Evolutionary conservation across 2,113 vertebrate species (phyloP).

Genomic region (Cnemophilus loriae): DNA sequence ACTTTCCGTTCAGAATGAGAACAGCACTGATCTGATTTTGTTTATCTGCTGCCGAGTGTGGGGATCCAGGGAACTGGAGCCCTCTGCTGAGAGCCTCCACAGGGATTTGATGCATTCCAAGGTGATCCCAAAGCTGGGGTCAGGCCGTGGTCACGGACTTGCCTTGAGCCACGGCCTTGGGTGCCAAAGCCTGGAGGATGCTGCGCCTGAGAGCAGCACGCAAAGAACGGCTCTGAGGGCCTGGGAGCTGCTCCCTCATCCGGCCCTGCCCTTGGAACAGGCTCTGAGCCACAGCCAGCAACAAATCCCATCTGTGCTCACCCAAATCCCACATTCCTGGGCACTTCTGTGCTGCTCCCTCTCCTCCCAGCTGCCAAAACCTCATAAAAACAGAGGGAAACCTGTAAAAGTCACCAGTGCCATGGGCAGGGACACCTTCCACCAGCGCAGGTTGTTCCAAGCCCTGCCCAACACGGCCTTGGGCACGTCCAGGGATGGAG

Average conservation of each 20-base stretch:
- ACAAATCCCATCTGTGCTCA: accelerated
- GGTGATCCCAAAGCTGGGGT: neutral
- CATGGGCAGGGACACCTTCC: neutral
- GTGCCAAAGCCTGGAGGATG: neutral
- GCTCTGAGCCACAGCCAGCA: neutral
- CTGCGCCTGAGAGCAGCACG: neutral
- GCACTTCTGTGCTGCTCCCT: neutral
- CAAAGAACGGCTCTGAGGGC: neutral
- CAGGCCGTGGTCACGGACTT: neutral
- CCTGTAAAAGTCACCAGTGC: neutral
- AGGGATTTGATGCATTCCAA: neutral
- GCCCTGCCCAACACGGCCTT: neutral
- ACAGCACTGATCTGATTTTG: neutral
- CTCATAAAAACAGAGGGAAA: neutral
- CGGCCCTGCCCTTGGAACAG: neutral
- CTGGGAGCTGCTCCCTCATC: neutral
- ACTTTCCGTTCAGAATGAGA: neutral
- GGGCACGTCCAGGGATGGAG: neutral
- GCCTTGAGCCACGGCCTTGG: neutral
- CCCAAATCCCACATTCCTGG: neutral
- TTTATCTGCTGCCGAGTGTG: neutral
- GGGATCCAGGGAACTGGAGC: neutral
- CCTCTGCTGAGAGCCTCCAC: neutral
- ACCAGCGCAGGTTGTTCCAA: neutral
- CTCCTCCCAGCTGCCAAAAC: neutral